Evolutionary conservation across 2,797 vertebrate species (phyloP).

Genomic region (Lerista edwardsae): DNA sequence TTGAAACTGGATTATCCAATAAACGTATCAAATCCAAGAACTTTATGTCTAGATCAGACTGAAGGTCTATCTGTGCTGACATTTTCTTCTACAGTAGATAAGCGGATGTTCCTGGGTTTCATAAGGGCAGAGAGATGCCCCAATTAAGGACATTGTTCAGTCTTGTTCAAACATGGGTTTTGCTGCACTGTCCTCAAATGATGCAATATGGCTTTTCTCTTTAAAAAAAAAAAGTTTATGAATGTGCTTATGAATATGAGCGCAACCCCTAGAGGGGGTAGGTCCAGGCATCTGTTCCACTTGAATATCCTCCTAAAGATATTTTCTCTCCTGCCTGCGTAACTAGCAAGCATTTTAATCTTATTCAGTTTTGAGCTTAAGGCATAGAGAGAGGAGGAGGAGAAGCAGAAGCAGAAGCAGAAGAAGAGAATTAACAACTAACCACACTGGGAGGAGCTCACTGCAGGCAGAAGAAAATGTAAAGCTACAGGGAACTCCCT

Average conservation of each 20-base stretch:
- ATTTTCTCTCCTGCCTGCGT: neutral
- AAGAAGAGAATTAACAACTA: constrained; percentile 10
- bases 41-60: neutral
- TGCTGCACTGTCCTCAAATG: neutral
- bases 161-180: neutral
- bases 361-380: neutral
- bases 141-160: neutral
- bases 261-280: neutral
- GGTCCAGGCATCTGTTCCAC: neutral
- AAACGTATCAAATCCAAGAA: neutral
- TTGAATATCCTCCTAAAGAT: neutral
- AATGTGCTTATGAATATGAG: neutral
- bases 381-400: neutral
- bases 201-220: neutral
- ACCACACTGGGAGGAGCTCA: neutral
- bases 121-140: neutral
- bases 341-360: constrained; percentile 6
- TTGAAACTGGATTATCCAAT: neutral
- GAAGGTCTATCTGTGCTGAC: neutral
- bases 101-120: neutral
- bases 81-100: neutral
- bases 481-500: accelerated
- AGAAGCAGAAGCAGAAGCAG: neutral
- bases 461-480: constrained; percentile 28
- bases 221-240: neutral